Conservation (phyloP, 2,797 vertebrate genomes). For the Novumbra hubbsi region DNA sequence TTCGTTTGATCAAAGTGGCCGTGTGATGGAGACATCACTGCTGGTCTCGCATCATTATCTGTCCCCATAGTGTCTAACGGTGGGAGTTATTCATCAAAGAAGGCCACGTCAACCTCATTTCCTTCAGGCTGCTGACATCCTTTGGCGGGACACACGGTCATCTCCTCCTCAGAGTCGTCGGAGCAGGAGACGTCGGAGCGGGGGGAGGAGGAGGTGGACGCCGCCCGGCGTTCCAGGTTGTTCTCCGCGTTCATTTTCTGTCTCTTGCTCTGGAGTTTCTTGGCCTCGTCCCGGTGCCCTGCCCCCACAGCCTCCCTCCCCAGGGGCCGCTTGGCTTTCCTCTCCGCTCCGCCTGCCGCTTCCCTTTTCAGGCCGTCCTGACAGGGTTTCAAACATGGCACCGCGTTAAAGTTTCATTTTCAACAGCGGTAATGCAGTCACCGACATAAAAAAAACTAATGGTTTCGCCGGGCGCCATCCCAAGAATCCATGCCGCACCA, state of each 20-base stretch:
- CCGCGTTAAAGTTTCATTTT: not conserved
- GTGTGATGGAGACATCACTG: not conserved
- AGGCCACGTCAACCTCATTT: constrained; percentile 83
- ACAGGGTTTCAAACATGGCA: not conserved
- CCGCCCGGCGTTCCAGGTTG: constrained; percentile 72
- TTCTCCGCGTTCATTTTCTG: constrained; percentile 78
- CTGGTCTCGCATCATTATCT: not conserved
- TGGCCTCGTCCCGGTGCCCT: constrained; percentile 61
- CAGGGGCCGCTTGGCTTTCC: constrained; percentile 86
- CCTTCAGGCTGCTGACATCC: constrained; percentile 93
- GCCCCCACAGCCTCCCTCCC: constrained; percentile 71
- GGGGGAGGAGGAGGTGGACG: constrained; percentile 74
- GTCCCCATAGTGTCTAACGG: not conserved
- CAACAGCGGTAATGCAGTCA: not conserved
- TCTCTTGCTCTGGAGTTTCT: constrained; percentile 84
- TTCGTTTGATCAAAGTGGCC: not conserved
- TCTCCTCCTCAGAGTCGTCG: constrained; percentile 93
- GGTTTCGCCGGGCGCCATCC: not conserved
- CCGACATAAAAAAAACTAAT: not conserved
- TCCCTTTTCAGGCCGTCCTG: constrained; percentile 77
- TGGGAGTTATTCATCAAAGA: not conserved
- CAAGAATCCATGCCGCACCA: not conserved
- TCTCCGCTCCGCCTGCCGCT: constrained; percentile 70
- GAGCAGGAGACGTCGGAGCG: constrained; percentile 86
- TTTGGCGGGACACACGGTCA: constrained; percentile 90